Evolutionary conservation across 2,888 invertebrate genomes (phyloP), one percentile per base, ranked within the genome.

Genomic region (Dicyrtoma fusca): DNA sequence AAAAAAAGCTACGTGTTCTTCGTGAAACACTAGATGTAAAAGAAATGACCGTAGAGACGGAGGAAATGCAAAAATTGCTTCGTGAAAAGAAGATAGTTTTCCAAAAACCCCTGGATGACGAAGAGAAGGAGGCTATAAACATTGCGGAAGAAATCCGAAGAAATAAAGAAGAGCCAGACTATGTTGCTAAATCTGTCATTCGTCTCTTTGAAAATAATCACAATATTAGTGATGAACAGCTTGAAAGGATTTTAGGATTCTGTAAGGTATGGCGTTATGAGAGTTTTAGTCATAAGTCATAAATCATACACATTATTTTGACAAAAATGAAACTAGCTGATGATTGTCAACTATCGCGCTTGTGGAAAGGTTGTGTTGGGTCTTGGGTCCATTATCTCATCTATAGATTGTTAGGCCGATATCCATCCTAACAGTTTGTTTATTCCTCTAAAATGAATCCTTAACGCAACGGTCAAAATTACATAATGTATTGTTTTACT

Each of bases 181-280:
- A 26, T 49, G 53, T 71, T 3, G 25, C 57, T 14, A 57, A 59
- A 34, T 65, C 66, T 14, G 66, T 64, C 6, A 44, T 51, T 11
- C 51, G 53, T 2, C 55, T 71, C 14, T 72, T 69, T 23, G 44
- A 44, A 1, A 76, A 65, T 2, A 74, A 74, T 25, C 25, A 68
- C 1, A 53, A 42, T n/a, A 69, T 79, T 11, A 75, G 74, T n/a
- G 78, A 78, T 19, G 74, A 75, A 44, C 77, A 79, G 25, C 75
- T 79, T 69, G 75, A 79, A 49, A 71, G 71, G 14, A 77, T 79
- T 59, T 59, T 79, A 45, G 71, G 69, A 4, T 75, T 79, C 14
- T 79, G 79, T 34, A 75, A 77, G 68, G 79, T 77, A 73, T 34
- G 34, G 3, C 34, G n/a, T n/a, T n/a, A n/a, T n/a, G n/a, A n/a